phyloP scores from a whole-genome alignment of 2,888 invertebrate species.

The Hirtodrosophila duncani region DNA sequence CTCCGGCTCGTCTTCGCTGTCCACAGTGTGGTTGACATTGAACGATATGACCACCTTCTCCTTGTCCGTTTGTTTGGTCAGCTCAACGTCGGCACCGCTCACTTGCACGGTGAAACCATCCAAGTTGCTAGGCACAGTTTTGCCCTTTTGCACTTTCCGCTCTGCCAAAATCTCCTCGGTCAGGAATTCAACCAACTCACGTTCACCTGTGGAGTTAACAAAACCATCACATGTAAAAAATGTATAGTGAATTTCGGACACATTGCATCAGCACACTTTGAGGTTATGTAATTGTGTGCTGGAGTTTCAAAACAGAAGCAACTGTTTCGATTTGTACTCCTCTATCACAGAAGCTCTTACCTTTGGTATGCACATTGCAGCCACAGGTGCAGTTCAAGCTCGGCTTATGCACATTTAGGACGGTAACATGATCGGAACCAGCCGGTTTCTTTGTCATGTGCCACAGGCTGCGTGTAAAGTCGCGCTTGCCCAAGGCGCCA shows the following conservation, averaged over 20 bases:
- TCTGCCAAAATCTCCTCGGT: conserved; percentile 96
- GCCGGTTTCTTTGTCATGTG: conserved; percentile 81
- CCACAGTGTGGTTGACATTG: conserved; percentile 97
- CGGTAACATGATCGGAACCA: conserved; percentile 66
- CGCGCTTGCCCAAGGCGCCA: conserved; percentile 80
- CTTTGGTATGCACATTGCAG: conserved; percentile 87
- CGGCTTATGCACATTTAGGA: conserved; percentile 80
- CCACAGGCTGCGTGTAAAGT: conserved; percentile 85
- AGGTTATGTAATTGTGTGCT: conserved; percentile 73
- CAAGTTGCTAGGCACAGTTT: conserved; percentile 86
- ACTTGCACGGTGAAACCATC: conserved; percentile 89
- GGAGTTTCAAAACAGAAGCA: neutral
- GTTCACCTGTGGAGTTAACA: conserved; percentile 85
- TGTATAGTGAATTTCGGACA: conserved; percentile 10
- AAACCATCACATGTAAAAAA: no score
- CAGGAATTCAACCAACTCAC: conserved; percentile 92
- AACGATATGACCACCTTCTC: conserved; percentile 88
- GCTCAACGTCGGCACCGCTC: conserved; percentile 90
- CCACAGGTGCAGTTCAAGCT: conserved; percentile 84
- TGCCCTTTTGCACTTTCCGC: conserved; percentile 88
- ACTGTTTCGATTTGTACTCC: neutral
- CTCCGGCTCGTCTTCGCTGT: conserved; percentile 86
- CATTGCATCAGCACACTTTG: conserved; percentile 41
- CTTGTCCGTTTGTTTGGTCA: conserved; percentile 85
- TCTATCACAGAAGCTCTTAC: conserved; percentile 78